Conservation (phyloP, 2,888 invertebrate species). For the Caenorhabditis japonica region DNA sequence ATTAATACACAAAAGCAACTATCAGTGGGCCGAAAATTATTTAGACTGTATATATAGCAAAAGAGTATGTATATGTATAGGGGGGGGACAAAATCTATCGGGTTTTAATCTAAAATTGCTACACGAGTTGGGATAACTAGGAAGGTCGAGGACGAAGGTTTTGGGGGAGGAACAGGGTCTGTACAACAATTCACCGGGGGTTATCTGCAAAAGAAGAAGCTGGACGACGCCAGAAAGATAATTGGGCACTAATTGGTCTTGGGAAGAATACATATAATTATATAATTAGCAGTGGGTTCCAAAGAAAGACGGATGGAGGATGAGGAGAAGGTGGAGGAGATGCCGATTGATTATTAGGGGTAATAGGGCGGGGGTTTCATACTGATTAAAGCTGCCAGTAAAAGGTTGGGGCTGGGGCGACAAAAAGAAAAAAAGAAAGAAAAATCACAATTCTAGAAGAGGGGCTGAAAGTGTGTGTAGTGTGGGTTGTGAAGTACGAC, state of each 20-base stretch:
- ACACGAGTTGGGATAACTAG: conserved; percentile 21
- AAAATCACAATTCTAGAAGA: conserved; percentile 42
- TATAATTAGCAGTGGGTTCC: conserved; percentile 19
- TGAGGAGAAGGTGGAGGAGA: conserved; percentile 16
- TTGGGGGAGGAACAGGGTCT: conserved; percentile 38
- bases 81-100: conserved; percentile 15
- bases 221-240: conserved; percentile 15
- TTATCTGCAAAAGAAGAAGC: conserved; percentile 34
- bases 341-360: conserved; percentile 36
- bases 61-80: conserved; percentile 25
- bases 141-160: conserved; percentile 4
- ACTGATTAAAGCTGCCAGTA: conserved; percentile 43
- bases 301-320: conserved; percentile 32
- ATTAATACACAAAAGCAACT: too few species aligned
- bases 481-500: conserved; percentile 2
- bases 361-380: conserved; percentile 15
- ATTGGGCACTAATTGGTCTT: too few species aligned
- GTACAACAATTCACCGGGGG: conserved; percentile 51
- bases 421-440: too few species aligned
- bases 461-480: conserved; percentile 46
- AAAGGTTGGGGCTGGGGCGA: conserved; percentile 14
- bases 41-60: conserved; percentile 6
- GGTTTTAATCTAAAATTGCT: conserved; percentile 27
- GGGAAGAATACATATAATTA: conserved; percentile 2
- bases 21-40: conserved; percentile 15